A percentile compares a stretch with the other conserved stretches of the same genome.
phyloP scores from a whole-genome alignment of 2,113 vertebrate species.

The Verasper variegatus region DNA sequence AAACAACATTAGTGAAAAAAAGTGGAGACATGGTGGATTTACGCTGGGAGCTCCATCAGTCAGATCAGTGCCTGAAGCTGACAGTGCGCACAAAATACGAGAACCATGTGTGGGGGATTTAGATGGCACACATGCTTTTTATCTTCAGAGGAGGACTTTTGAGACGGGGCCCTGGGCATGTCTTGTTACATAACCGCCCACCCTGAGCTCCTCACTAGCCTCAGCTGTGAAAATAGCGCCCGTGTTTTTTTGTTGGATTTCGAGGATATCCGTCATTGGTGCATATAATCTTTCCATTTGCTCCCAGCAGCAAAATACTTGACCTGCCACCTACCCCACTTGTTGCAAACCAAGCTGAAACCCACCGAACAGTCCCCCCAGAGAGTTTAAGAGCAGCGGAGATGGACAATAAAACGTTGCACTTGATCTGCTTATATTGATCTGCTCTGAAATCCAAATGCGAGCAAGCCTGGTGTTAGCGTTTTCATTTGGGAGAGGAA shows the following conservation, averaged over 20 bases:
- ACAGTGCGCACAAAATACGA: conserved; percentile 40
- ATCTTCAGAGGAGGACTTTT: conserved; percentile 53
- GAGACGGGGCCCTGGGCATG: conserved; percentile 41
- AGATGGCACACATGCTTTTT: conserved; percentile 56
- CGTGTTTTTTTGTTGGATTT: conserved; percentile 53
- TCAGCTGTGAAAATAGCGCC: conserved; percentile 79
- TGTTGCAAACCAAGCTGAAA: conserved; percentile 10
- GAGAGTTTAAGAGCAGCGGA: not conserved
- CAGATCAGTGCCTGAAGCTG: conserved; percentile 63
- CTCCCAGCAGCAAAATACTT: conserved; percentile 23
- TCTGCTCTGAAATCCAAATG: conserved; percentile 4
- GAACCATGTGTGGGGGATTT: conserved; percentile 79
- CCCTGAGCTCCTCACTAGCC: conserved; percentile 23
- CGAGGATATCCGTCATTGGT: conserved; percentile 28
- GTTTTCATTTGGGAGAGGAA: conserved; percentile 35
- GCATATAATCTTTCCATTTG: conserved; percentile 28
- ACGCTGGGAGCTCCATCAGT: conserved; percentile 40
- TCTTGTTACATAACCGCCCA: conserved; percentile 70
- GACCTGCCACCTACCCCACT: conserved; percentile 20
- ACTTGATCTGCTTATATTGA: not conserved
- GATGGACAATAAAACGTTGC: not conserved
- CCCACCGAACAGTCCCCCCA: conserved; percentile 6
- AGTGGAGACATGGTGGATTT: conserved; percentile 62
- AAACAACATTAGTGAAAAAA: conserved; percentile 44
- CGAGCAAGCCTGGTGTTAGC: not conserved